phyloP scores from a whole-genome alignment of 2,888 invertebrate genomes.

The Heteropelma amictum region DNA sequence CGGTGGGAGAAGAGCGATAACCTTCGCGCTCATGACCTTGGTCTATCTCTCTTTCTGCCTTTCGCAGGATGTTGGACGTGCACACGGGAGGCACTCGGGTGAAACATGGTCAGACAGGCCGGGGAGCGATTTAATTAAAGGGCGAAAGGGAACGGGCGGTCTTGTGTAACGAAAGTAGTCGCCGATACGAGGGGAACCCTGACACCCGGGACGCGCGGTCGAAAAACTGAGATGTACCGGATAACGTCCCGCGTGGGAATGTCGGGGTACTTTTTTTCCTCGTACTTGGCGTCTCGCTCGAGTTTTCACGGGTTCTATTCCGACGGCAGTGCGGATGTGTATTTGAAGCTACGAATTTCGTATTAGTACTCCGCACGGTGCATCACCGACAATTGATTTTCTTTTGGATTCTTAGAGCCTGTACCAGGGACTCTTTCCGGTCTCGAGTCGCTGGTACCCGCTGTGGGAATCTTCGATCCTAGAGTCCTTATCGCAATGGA shows the following conservation, averaged over 20 bases:
- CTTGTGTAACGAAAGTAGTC: constrained; percentile 38
- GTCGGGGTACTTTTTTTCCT: constrained; percentile 22
- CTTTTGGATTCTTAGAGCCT: too few species aligned
- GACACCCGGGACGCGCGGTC: constrained; percentile 11
- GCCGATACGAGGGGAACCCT: constrained; percentile 50
- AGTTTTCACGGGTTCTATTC: constrained; percentile 2
- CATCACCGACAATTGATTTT: too few species aligned
- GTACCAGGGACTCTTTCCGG: too few species aligned
- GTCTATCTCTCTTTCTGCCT: constrained; percentile 58
- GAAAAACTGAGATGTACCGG: constrained; percentile 1
- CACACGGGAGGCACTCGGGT: constrained; percentile 56
- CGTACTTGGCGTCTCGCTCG: background rate
- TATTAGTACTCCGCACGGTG: too few species aligned
- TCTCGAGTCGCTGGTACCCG: too few species aligned
- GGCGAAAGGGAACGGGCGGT: constrained; percentile 54
- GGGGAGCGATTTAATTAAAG: constrained; percentile 73
- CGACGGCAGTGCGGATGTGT: too few species aligned
- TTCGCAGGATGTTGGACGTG: constrained; percentile 53
- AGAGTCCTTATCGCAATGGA: too few species aligned
- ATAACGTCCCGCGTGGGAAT: constrained; percentile 39
- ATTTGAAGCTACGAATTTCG: too few species aligned
- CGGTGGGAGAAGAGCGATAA: constrained; percentile 67
- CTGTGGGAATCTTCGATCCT: too few species aligned
- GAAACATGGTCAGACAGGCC: constrained; percentile 65
- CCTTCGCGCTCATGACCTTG: constrained; percentile 74